Evolutionary conservation across 2,888 invertebrate species (phyloP), one percentile per base, ranked within the genome.

Genomic region (Cryptus armator): DNA sequence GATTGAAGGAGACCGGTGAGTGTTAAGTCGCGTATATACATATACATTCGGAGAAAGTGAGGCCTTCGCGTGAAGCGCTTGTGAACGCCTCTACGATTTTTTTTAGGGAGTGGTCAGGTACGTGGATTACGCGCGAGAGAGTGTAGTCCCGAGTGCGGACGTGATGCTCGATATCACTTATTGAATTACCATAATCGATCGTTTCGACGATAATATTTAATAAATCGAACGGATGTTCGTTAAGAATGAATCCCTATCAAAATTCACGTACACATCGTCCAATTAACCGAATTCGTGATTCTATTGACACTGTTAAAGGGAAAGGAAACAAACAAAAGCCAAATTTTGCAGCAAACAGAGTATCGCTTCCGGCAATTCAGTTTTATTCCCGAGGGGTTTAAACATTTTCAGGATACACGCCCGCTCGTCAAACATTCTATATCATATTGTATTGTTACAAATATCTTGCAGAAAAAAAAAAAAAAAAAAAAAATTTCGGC

Each of bases 41-140:
- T 19, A 19, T 56, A 12, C 24, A 86, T 88, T 89, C 70, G 86
- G 90, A 89, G 90, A 90, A 90, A 90, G 90, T 87, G 75, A 78
- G 87, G 81, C 90, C 91, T 89, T 89, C 88, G 81, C 83, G 71
- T 19, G 29, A 32, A 43, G 66, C 62, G 74, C 46, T 71, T 71
- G 37, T 37, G 37, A 56, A 59, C 66, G 80, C 74, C 62, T 62
- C 53, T 62, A 71, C 67, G 48, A 81, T 70, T 81, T 43, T 68
- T n/a, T 48, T 62, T 19, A 64, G 72, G 81, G 80, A 64, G 83
- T 82, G 81, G 84, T 80, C 74, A 77, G 80, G 62, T 80, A 74
- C 77, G 51, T 64, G 64, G 62, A 81, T 74, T 68, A 70, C 44
- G 37, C 48, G 62, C 43, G 53, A 5, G 70, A 46, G 48, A 7